A percentile compares a stretch with the other conserved stretches of the same genome.
These are phyloP conservation scores for Ariolimax columbianus DNA, from an alignment of 2,888 invertebrate species.

Conservation along the genomic window DNA sequence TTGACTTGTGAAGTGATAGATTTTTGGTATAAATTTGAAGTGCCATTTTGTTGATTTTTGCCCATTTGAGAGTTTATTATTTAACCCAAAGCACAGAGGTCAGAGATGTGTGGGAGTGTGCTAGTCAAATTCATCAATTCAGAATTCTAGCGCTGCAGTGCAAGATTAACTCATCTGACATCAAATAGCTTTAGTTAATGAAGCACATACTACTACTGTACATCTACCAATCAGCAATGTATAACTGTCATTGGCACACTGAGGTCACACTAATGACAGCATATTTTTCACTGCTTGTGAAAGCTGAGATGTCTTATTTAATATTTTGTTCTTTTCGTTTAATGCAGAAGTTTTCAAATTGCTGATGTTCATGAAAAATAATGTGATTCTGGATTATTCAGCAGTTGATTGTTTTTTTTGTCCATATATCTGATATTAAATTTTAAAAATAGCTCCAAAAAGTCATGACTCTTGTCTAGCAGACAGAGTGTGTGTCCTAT, in stretches of 20 bases:
- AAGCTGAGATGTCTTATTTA: background rate
- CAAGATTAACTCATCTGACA: background rate
- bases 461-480: background rate
- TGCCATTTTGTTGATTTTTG: background rate
- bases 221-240: background rate
- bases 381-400: background rate
- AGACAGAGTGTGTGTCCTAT: no score
- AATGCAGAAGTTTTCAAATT: background rate
- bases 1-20: background rate
- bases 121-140: background rate
- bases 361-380: background rate
- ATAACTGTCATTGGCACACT: background rate
- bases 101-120: background rate
- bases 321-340: background rate
- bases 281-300: background rate
- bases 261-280: background rate
- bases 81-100: background rate
- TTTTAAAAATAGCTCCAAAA: background rate
- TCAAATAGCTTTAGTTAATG: background rate
- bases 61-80: background rate
- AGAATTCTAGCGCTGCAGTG: background rate
- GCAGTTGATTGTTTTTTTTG: background rate
- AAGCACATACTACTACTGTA: background rate
- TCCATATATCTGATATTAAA: background rate
- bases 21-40: background rate